These are phyloP conservation scores for Taeniopygia guttata DNA, from an alignment of 2,797 vertebrate genomes.

Conservation along the genomic window DNA sequence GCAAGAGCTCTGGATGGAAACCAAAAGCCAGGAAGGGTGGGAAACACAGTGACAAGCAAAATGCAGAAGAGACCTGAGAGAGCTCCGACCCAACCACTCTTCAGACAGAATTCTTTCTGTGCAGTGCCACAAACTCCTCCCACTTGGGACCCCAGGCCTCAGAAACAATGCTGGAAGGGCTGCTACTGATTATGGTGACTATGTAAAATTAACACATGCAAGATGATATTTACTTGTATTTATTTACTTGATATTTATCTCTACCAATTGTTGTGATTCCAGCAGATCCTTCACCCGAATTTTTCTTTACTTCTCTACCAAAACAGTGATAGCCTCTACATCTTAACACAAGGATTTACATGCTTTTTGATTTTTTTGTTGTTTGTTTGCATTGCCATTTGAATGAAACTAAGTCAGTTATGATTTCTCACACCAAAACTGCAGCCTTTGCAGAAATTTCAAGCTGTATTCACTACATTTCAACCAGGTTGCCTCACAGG, in stretches of 20 bases:
- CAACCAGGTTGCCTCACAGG: not conserved
- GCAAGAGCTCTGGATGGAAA: not conserved
- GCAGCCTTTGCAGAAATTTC: not conserved
- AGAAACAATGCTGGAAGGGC: not conserved
- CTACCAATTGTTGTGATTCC: not conserved
- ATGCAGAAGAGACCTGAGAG: not conserved
- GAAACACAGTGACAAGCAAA: not conserved
- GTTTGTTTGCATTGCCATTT: not conserved
- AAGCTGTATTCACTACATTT: not conserved
- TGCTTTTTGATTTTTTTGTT: not conserved
- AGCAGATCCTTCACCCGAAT: not conserved
- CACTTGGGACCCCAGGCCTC: not conserved
- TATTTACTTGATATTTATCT: not conserved
- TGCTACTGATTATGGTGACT: not conserved
- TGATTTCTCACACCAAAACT: not conserved
- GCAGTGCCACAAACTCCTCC: not conserved
- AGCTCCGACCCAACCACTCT: fast-evolving
- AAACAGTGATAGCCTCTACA: not conserved
- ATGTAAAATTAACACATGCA: not conserved
- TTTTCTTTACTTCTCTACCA: not conserved
- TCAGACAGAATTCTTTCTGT: not conserved
- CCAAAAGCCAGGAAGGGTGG: not conserved
- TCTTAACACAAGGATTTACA: not conserved
- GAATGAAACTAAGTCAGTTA: not conserved
- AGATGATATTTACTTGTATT: not conserved